Base-by-base conservation (phyloP, 1,140 invertebrate genomes). In the Heterodera carotae region DNA sequence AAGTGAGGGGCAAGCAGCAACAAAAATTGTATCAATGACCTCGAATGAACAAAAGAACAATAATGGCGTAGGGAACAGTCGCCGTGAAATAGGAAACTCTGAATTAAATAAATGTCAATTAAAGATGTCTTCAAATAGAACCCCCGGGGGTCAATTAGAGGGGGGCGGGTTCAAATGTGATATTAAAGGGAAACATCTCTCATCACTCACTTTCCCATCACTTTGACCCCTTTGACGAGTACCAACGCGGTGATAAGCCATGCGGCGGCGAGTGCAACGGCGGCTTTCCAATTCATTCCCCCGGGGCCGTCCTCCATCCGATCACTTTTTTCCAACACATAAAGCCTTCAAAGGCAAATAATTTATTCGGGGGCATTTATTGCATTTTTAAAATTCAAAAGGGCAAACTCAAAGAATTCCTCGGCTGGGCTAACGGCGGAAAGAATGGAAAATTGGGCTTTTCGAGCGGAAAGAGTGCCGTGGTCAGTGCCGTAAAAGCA, bases 31-130 rank as follows among this genome's bases (percentile, higher is more conserved):
- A 56, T 22, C 12, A 56, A 15, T 56, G 22, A 56, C 48, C 80
- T 31, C 83, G 74, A 64, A 82, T 29, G 59, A 83, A 83, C 25
- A 83, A 36, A 68, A 84, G 77, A 25, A 75, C 66, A 56, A 83
- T 83, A 25, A 83, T 84, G n/a, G 73, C 60, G 36, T 83, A 83
- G 7, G 82, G 82, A 25, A 84, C 75, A 2, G 76, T 84, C 8
- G 80, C 78, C 4, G 83, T 84, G 34, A 83, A 78, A 34, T 74
- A 74, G 15, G 72, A 64, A 27, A 74, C 64, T 43, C 69, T 56
- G 25, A 33, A 29, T 4, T 5, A 48, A 22, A 12, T 6, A 2
- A 43, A 43, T 43, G 39, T 6, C 39, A 43, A 43, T 8, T 43
- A n/a, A n/a, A n/a, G n/a, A n/a, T n/a, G n/a, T n/a, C n/a, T n/a